These are phyloP conservation scores for Cyrtorhinus lividipennis DNA, from an alignment of 1,140 invertebrate genomes.

Conservation along the genomic window DNA sequence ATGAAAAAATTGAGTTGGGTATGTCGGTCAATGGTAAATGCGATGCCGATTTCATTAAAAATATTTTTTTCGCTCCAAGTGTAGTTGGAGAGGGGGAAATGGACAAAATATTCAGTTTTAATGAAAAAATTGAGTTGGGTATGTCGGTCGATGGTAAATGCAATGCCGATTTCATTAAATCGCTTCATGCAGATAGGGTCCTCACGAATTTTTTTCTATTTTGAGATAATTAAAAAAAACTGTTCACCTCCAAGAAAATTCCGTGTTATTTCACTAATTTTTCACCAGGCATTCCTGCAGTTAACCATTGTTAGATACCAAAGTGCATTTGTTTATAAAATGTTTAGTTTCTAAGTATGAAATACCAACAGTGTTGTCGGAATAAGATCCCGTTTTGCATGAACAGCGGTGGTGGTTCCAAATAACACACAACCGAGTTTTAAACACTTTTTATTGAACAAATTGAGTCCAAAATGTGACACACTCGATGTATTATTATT, in stretches of 20 bases:
- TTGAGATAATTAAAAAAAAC: not conserved
- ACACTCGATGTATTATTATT: not conserved
- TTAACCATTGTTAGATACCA: not conserved
- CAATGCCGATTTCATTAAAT: too few relatives aligned
- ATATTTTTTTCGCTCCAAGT: too few relatives aligned
- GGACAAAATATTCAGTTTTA: too few relatives aligned
- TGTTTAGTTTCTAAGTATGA: not conserved
- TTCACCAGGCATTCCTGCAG: not conserved
- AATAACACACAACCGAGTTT: conserved; percentile 1
- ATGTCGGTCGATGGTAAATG: too few relatives aligned
- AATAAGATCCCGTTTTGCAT: not conserved
- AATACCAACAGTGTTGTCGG: not conserved
- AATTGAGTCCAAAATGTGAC: not conserved
- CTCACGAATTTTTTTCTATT: not conserved
- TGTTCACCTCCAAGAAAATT: not conserved
- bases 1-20: too few relatives aligned
- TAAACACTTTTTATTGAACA: conserved; percentile 3
- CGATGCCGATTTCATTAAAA: too few relatives aligned
- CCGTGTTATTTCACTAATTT: not conserved
- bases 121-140: too few relatives aligned
- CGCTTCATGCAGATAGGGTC: not conserved
- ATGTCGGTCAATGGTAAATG: too few relatives aligned
- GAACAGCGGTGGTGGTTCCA: not conserved
- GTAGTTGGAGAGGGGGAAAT: too few relatives aligned
- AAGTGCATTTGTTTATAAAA: not conserved